phyloP scores from a whole-genome alignment of 2,888 invertebrate species.

The Parascotia fuliginaria region DNA sequence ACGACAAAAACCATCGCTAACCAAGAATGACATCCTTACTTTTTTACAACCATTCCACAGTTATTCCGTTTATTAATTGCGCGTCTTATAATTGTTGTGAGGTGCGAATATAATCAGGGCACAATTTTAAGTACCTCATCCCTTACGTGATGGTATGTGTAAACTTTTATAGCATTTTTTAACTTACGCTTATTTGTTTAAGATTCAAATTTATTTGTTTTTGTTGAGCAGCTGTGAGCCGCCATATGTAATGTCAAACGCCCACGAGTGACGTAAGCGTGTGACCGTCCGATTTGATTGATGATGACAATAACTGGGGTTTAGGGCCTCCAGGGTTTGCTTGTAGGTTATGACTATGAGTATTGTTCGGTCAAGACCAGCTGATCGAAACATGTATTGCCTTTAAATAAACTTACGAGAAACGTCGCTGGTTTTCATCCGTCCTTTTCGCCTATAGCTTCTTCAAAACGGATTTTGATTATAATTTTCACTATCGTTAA shows the following conservation, averaged over 20 bases:
- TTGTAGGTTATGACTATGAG: constrained; percentile 8
- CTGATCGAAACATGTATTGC: too few species aligned
- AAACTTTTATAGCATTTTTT: constrained; percentile 65
- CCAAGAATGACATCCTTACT: constrained; percentile 37
- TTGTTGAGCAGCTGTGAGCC: constrained; percentile 36
- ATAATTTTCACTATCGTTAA: too few species aligned
- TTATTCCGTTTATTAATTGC: constrained; percentile 54
- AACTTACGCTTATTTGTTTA: constrained; percentile 39
- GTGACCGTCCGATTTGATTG: constrained; percentile 41
- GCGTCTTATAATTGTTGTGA: constrained; percentile 48
- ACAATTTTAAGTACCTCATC: constrained; percentile 78
- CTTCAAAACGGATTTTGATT: too few species aligned
- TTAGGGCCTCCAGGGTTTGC: constrained; percentile 25
- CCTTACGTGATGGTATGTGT: constrained; percentile 76
- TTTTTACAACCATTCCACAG: constrained; percentile 46
- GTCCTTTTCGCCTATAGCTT: too few species aligned
- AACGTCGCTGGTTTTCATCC: too few species aligned
- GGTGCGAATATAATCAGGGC: constrained; percentile 70
- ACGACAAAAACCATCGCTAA: constrained; percentile 7
- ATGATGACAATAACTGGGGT: constrained; percentile 39
- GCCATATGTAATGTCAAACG: constrained; percentile 59
- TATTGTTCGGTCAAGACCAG: constrained; percentile 2
- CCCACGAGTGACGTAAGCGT: constrained; percentile 70
- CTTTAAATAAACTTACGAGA: too few species aligned
- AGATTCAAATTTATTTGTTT: constrained; percentile 41